Evolutionary conservation across 1,140 invertebrate species (phyloP).

Genomic region (Drosophila obscura): DNA sequence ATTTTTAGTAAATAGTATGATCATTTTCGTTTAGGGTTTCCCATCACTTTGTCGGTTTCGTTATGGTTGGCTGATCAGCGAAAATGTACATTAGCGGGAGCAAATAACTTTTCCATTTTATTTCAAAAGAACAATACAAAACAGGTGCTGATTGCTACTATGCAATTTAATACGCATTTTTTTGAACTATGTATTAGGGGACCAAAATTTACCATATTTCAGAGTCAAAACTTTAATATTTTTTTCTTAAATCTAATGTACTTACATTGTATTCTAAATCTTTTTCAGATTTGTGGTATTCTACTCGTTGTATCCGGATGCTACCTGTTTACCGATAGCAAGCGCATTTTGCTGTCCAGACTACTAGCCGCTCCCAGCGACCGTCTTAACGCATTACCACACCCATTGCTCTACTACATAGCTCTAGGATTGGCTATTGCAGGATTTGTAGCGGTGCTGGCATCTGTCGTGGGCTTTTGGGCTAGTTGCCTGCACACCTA

Average conservation of each 20-base stretch:
- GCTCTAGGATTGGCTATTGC: slow-evolving; percentile 87
- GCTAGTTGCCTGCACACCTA: slow-evolving; percentile 90
- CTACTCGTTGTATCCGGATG: slow-evolving; percentile 88
- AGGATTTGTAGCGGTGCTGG: slow-evolving; percentile 87
- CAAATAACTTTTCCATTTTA: slow-evolving; percentile 23
- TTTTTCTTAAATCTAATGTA: no score
- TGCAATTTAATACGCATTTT: background rate
- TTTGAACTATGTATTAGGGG: no score
- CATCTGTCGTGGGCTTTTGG: slow-evolving; percentile 90
- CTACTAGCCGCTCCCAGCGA: slow-evolving; percentile 86
- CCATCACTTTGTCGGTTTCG: slow-evolving; percentile 23
- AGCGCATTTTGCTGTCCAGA: slow-evolving; percentile 88
- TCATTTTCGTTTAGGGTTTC: no score
- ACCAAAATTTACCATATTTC: no score
- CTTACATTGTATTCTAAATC: no score
- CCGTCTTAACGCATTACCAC: slow-evolving; percentile 84
- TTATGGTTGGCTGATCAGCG: slow-evolving; percentile 48
- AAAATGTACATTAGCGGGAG: slow-evolving; percentile 28
- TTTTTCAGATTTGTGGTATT: slow-evolving; percentile 88
- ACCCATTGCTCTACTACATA: slow-evolving; percentile 90
- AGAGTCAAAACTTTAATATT: no score
- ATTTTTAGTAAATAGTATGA: no score
- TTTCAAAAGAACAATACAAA: slow-evolving; percentile 3
- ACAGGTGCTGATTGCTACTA: slow-evolving; percentile 38
- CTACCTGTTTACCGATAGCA: slow-evolving; percentile 88